Evolutionary conservation across 37 sponge, comb jelly and placozoan species (phyloP), one percentile per base, ranked within the genome.

Genomic region (Cladorhizidae sp.): DNA sequence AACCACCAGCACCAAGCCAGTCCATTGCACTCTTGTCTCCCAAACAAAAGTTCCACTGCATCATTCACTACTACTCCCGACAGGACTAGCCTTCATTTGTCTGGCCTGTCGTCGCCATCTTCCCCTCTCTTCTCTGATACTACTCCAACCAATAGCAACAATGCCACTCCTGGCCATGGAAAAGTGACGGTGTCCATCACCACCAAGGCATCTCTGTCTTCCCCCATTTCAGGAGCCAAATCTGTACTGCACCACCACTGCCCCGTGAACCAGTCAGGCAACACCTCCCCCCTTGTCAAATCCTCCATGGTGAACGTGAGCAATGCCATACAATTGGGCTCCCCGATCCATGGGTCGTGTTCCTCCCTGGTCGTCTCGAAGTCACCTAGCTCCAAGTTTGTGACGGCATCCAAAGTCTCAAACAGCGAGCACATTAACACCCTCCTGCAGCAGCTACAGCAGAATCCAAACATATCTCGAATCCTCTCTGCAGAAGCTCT

Each of bases 391-490:
- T 41, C 83, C 11, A 88, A 82, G 64, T 69, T 88, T 40, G 88
- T 88, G 63, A 88, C 82, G 28, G 88, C 76, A 11, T 82, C 82
- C 26, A 81, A 81, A 50, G 59, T 88, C n/a, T 33, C 73, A 15
- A 63, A 56, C 12, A 25, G 50, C 38, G 74, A 82, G 57, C 82
- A 63, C 40, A 9, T 73, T 3, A 42, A 40, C 0, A 35, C 82
- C 0, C 57, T 82, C 23, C 32, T 82, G 54, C 82, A 82, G 61
- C 82, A 73, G 35, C 74, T 82, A 9, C 81, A 81, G 40, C 82
- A 82, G 65, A 82, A 73, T 26, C 40, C 64, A 14, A 33, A 7
- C 51, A 58, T 82, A 2, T 76, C 77, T 21, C 58, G 59, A 38
- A 70, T 80, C 38, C 56, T 80, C 20, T 80, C 70, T 6, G 15